Evolutionary conservation across 2,113 vertebrate species (phyloP).

Genomic region (Gnathonemus longibarbis): DNA sequence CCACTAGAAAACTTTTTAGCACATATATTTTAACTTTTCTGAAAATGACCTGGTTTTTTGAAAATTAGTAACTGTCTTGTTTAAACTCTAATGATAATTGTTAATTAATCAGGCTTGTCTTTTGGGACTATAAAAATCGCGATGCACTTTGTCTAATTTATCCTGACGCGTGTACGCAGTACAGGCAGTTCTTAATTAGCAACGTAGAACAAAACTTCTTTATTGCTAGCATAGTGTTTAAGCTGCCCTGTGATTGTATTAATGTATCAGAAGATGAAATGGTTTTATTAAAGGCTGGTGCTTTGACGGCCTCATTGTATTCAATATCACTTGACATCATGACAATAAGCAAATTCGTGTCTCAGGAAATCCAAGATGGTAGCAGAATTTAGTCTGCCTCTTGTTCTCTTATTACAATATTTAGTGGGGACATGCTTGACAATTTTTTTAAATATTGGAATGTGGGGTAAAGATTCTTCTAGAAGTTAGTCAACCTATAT

Average conservation of each 20-base stretch:
- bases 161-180: background rate
- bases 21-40: background rate
- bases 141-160: background rate
- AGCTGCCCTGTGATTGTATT: background rate
- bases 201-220: background rate
- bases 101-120: slow-evolving; percentile 1
- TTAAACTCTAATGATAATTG: slow-evolving; percentile 9
- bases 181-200: background rate
- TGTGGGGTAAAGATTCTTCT: background rate
- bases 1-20: background rate
- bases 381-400: background rate
- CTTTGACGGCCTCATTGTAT: background rate
- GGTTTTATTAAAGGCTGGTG: background rate
- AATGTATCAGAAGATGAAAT: background rate
- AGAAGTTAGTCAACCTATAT: background rate
- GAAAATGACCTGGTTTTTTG: slow-evolving; percentile 7
- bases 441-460: background rate
- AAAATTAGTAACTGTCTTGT: slow-evolving; percentile 7
- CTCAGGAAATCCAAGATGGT: background rate
- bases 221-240: background rate
- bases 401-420: background rate
- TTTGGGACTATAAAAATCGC: background rate
- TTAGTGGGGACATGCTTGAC: background rate
- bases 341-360: background rate
- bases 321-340: background rate